Base-by-base conservation (phyloP, 1,140 invertebrate species). In the Cataglyphis hispanica region DNA sequence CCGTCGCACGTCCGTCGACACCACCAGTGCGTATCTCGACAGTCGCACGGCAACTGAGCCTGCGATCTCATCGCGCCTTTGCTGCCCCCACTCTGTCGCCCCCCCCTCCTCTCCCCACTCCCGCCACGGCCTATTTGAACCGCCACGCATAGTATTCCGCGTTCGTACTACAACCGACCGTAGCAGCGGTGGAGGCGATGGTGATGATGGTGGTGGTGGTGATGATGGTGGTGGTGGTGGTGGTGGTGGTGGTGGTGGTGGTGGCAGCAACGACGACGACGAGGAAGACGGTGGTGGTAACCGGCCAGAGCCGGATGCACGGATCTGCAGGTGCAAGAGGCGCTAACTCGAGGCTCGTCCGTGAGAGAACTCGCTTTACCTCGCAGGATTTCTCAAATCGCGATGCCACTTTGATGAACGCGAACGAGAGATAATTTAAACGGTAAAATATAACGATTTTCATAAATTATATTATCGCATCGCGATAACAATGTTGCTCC, bases 41-140 rank as follows among this genome's bases (percentile, higher is more conserved):
- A 93, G 93, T 93, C 94, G 94, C 94, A 93, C 94, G 93, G 92
- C 93, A 94, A 95, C 94, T 95, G 94, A 95, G 91, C 92, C 89
- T 91, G 89, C 90, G 91, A 91, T 93, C 93, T 92, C 93, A 92
- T 91, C 91, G 91, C 92, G 88, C 90, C 89, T 88, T 76, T 86
- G 85, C 76, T 93, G 88, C 77, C 93, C 94, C 92, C 93, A 91
- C 93, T 87, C 63, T 10, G 4, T 1, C 40, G 1, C 11, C 8
- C 40, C 34, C 66, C 86, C 64, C 80, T 83, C 66, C 76, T 40
- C 56, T 43, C 76, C 34, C 56, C 43, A 76, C 76, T 75, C 85
- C 64, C 70, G 27, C 60, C 50, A n/a, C 60, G 16, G 46, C 50
- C 40, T 64, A 60, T 86, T 67, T 63, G 46, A 70, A 22, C 84